Evolutionary conservation across 2,888 invertebrate genomes (phyloP), one percentile per base, ranked within the genome.

Genomic region (Ormyrus thymus): DNA sequence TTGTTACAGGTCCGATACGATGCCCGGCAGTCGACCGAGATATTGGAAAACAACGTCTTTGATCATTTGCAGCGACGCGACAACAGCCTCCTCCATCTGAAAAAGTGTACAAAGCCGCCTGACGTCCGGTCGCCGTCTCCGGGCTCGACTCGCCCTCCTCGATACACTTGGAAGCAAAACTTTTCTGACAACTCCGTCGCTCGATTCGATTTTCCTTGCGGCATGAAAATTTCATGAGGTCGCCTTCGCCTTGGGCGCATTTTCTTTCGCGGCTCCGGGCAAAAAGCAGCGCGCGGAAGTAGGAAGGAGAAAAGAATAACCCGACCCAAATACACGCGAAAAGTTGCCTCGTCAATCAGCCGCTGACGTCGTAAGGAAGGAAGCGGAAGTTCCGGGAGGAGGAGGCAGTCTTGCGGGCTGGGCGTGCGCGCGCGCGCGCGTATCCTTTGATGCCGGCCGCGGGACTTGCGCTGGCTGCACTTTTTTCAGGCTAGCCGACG

Each of bases 301-400:
- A 81, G 55, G 53, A 56, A 72, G 59, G 61, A 53, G 58, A 45
- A 58, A 65, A 68, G 78, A 81, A 84, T 82, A 86, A 86, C 82
- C 84, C 89, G 88, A 89, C 88, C 89, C 86, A 89, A 89, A 89
- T 89, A 86, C 86, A 62, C 71, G 85, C 84, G 86, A 86, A 88
- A 90, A 90, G 86, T 90, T 89, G 84, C 86, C 87, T 89, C 89
- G 89, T 90, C 87, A 85, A 89, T 89, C 89, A 89, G 87, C 83
- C n/a, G 76, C 51, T 45, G 73, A 76, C 81, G 83, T 83, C 88
- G 89, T 88, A 89, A 89, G 88, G 88, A 89, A 89, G 88, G 87
- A 86, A 87, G 69, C 81, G 85, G 86, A 87, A 89, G 87, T 87
- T 87, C 86, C 87, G 86, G 87, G 86, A 86, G 70, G 50, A 43